phyloP scores from a whole-genome alignment of 2,888 invertebrate species.

The Leptogaster cylindrica region DNA sequence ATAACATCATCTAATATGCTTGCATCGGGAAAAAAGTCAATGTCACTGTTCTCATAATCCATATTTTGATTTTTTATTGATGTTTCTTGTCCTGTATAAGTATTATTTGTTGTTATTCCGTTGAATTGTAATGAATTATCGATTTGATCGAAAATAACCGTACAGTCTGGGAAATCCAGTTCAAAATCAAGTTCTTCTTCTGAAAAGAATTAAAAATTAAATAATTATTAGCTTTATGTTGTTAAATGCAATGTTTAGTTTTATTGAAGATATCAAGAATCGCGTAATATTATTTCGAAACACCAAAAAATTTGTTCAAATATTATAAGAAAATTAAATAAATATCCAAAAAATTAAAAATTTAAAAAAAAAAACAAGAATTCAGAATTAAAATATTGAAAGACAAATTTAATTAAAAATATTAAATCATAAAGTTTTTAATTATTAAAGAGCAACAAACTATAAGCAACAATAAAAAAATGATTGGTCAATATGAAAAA shows the following conservation, averaged over 20 bases:
- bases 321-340: too few species aligned
- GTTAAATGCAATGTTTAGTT: not conserved
- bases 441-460: too few species aligned
- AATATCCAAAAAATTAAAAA: too few species aligned
- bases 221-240: not conserved
- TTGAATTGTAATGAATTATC: slow-evolving; percentile 1
- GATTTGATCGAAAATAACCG: not conserved
- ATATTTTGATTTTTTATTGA: slow-evolving; percentile 17
- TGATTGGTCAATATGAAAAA: too few species aligned
- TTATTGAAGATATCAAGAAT: not conserved
- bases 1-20: not conserved
- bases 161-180: slow-evolving; percentile 14
- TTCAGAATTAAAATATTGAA: not conserved
- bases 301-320: too few species aligned
- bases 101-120: not conserved
- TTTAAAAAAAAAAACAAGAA: not conserved
- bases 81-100: slow-evolving; percentile 11
- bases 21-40: not conserved
- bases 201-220: not conserved
- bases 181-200: slow-evolving; percentile 14
- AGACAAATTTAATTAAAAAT: too few species aligned
- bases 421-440: too few species aligned
- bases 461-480: too few species aligned
- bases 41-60: not conserved
- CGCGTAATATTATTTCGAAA: too few species aligned